phyloP scores from a whole-genome alignment of 2,888 invertebrate species.

The Noctua fimbriata region DNA sequence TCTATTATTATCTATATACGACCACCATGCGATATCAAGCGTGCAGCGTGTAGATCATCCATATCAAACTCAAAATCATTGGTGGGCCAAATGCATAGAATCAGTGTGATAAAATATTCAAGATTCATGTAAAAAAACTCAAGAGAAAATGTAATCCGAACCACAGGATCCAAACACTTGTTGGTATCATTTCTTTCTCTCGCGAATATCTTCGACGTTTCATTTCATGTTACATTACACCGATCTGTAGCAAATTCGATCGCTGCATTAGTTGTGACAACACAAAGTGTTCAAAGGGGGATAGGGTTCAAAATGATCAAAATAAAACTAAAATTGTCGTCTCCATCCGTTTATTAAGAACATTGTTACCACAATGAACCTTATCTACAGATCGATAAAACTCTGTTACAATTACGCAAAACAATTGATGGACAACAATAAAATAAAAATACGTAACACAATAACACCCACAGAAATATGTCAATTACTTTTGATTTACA shows the following conservation, averaged over 20 bases:
- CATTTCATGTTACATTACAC: background rate
- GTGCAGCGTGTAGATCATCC: no score
- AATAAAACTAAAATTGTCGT: conserved; percentile 71
- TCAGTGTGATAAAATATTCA: no score
- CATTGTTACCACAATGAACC: conserved; percentile 84
- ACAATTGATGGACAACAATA: conserved; percentile 88
- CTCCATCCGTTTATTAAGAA: conserved; percentile 88
- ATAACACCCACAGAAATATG: conserved; percentile 65
- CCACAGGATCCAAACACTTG: no score
- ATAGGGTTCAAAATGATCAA: conserved; percentile 14
- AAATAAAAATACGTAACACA: conserved; percentile 83
- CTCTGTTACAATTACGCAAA: conserved; percentile 87
- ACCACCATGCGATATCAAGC: no score
- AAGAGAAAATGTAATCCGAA: background rate
- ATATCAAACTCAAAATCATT: no score
- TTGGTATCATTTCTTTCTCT: background rate
- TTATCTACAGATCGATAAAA: conserved; percentile 86
- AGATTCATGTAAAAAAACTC: background rate
- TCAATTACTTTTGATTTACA: conserved; percentile 34
- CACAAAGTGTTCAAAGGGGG: background rate
- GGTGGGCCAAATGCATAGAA: no score
- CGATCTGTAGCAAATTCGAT: background rate
- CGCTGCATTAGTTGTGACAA: background rate
- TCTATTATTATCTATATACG: no score
- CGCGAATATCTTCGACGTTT: background rate